phyloP scores from a whole-genome alignment of 1,140 invertebrate genomes.

The Geopemphigus sp. region DNA sequence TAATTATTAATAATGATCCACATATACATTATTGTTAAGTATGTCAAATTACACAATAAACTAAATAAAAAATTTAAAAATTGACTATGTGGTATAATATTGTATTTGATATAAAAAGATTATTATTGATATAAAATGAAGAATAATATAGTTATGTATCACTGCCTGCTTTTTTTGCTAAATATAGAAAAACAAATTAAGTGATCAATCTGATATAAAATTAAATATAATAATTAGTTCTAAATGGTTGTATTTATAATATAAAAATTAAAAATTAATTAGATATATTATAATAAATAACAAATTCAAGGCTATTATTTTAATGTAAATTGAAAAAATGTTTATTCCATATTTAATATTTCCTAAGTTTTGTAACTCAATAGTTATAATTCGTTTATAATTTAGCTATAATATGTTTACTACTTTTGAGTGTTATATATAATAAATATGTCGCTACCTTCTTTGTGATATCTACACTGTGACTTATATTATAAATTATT shows the following conservation, averaged over 20 bases:
- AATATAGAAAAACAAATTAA: neutral
- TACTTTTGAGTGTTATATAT: neutral
- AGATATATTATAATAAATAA: neutral
- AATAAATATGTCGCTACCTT: neutral
- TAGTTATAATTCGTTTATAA: neutral
- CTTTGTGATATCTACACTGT: neutral
- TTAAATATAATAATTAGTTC: neutral
- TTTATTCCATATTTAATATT: neutral
- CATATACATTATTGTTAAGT: neutral
- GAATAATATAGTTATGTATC: neutral
- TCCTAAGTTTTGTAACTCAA: neutral
- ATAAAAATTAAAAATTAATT: neutral
- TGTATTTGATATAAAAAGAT: neutral
- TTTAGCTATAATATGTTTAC: neutral
- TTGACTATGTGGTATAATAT: neutral
- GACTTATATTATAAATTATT: neutral
- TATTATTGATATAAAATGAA: neutral
- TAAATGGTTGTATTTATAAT: neutral
- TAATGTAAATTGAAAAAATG: neutral
- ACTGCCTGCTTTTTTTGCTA: neutral
- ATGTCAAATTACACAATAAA: neutral
- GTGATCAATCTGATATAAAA: constrained; percentile 4
- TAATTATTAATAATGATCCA: neutral
- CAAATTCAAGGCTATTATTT: neutral
- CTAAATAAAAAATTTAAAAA: neutral